Evolutionary conservation across 2,113 vertebrate genomes (phyloP), one percentile per base, ranked within the genome.

Genomic region (Diphyllodes magnificus): DNA sequence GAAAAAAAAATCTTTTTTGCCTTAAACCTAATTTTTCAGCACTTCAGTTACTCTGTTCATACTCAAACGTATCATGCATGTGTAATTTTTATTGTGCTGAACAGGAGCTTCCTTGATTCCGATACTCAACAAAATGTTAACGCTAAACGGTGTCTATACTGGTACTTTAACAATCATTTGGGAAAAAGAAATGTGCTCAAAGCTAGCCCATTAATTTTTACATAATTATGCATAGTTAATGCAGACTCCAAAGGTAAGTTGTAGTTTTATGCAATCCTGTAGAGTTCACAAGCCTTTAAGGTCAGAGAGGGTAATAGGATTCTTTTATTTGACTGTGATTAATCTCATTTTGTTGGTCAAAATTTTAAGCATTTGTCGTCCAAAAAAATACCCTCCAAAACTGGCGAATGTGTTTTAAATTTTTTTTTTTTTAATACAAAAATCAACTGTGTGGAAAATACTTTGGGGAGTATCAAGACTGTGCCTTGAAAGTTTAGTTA

Each of bases 401-500:
- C 25, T 39, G 35, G 8, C 13, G 47, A 57, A 57, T 59, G 8
- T 70, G 15, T 10, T 70, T 42, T 30, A 4, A 1, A 6, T 1
- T 31, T 17, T 1, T 6, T 42, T 28, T 49, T 86, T 30, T 15
- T 17, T 5, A 69, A 63, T 79, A 13, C 4, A 42, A 77, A 76
- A 73, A 57, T 77, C 6, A 33, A 4, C 39, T 73, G 5, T 20
- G 24, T 72, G 35, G 33, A 50, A 66, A 84, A 53, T n/a, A 50
- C 8, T 12, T 59, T 83, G 51, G 9, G 24, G 33, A 59, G 7
- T 66, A 66, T 49, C 49, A 75, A 56, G 57, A 61, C 28, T 69
- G 57, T 95, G 69, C 87, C 86, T 97, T 96, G 63, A 50, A 95
- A 87, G 31, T 89, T 68, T 40, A 40, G 44, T 84, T 86, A 85